A percentile compares a stretch with the other conserved stretches of the same genome.
Evolutionary conservation across 2,113 vertebrate species (phyloP).

Genomic region (Chascanopsetta lugubris): DNA sequence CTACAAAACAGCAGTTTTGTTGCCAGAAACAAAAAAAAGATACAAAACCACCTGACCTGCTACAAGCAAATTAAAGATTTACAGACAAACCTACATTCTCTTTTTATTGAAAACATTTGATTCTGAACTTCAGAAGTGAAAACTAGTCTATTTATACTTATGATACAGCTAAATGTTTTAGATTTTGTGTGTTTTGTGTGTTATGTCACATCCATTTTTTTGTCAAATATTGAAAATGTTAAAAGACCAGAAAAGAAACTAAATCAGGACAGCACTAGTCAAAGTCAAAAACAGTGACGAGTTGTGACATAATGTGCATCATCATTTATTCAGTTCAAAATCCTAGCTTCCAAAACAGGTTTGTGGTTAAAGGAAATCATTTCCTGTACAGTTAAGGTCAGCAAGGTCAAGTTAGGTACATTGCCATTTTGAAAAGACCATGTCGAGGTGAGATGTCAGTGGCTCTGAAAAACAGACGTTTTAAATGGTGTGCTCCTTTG

Average conservation of each 20-base stretch:
- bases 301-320: conserved; percentile 84
- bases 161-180: neutral
- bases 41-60: too few relatives aligned
- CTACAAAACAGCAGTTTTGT: neutral
- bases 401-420: conserved; percentile 75
- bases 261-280: neutral
- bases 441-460: conserved; percentile 55
- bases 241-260: too few relatives aligned
- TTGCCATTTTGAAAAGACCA: conserved; percentile 65
- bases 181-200: neutral
- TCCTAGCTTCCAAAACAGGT: conserved; percentile 85
- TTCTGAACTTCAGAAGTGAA: too few relatives aligned
- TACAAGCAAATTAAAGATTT: too few relatives aligned
- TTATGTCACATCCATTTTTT: neutral
- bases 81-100: too few relatives aligned
- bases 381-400: conserved; percentile 80
- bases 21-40: neutral
- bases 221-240: neutral
- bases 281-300: conserved; percentile 49
- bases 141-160: too few relatives aligned
- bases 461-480: conserved; percentile 48
- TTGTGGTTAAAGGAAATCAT: conserved; percentile 73
- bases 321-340: conserved; percentile 94
- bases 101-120: too few relatives aligned
- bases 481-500: conserved; percentile 61